phyloP scores from a whole-genome alignment of 37 sponge, comb jelly and placozoan genomes.

The Cladorhizidae sp. region DNA sequence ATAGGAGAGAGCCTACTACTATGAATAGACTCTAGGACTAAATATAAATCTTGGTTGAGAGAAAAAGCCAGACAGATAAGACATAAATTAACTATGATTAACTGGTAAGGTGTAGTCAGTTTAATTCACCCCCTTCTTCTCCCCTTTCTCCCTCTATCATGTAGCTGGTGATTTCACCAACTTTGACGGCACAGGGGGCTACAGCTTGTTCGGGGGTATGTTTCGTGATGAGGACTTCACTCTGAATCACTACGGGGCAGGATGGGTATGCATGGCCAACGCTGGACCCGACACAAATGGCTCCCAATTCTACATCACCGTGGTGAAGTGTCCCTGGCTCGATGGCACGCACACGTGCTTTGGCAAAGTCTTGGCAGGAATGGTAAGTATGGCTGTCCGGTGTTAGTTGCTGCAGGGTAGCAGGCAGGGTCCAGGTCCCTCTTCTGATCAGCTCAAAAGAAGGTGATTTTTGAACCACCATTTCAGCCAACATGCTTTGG shows the following conservation, averaged over 20 bases:
- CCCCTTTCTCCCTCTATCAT: background rate
- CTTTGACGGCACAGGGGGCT: conserved; percentile 75
- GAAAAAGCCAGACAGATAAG: too few species aligned
- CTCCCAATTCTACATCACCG: conserved; percentile 87
- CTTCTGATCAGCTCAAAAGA: too few species aligned
- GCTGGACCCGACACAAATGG: conserved; percentile 86
- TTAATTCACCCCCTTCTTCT: background rate
- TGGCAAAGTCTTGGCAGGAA: conserved; percentile 79
- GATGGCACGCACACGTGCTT: conserved; percentile 82
- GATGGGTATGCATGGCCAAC: conserved; percentile 89
- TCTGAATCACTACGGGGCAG: conserved; percentile 77
- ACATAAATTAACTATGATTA: too few species aligned
- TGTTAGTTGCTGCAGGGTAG: too few species aligned
- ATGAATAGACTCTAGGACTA: too few species aligned
- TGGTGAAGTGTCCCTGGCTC: conserved; percentile 72
- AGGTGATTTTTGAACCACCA: too few species aligned
- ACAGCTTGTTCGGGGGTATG: conserved; percentile 68
- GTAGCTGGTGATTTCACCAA: conserved; percentile 80
- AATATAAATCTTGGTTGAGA: too few species aligned
- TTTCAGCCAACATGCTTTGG: too few species aligned
- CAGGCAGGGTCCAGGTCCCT: too few species aligned
- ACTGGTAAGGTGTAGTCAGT: too few species aligned
- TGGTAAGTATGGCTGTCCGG: conserved; percentile 67
- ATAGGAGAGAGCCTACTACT: too few species aligned
- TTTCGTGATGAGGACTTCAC: conserved; percentile 86